phyloP scores from a whole-genome alignment of 2,113 vertebrate genomes.

The Gobio gobio region DNA sequence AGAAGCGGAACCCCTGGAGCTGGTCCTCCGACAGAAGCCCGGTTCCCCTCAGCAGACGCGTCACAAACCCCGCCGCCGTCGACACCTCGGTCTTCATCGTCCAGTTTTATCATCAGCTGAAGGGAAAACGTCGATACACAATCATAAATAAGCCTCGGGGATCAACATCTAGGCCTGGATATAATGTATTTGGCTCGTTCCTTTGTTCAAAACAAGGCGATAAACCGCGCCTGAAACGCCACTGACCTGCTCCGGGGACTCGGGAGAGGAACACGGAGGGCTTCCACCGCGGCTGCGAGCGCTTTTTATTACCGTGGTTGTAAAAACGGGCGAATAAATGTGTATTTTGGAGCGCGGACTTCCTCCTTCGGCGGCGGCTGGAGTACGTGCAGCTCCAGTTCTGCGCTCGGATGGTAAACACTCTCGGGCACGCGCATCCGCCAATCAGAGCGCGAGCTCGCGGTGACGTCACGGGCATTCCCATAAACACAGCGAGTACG shows the following conservation, averaged over 20 bases:
- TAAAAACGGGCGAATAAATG: background rate
- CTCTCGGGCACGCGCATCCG: slow-evolving; percentile 30
- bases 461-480: slow-evolving; percentile 50
- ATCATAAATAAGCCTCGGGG: background rate
- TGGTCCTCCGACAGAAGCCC: slow-evolving; percentile 72
- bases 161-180: slow-evolving; percentile 4
- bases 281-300: background rate
- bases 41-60: slow-evolving; percentile 72
- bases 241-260: slow-evolving; percentile 35
- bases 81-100: slow-evolving; percentile 76
- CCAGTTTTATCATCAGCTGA: slow-evolving; percentile 51
- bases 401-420: slow-evolving; percentile 64
- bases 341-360: slow-evolving; percentile 31
- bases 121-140: background rate
- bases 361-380: slow-evolving; percentile 10
- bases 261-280: background rate
- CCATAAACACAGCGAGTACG: background rate
- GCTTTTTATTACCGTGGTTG: background rate
- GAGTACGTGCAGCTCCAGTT: background rate
- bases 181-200: slow-evolving; percentile 35
- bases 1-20: slow-evolving; percentile 73
- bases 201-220: slow-evolving; percentile 60
- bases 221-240: slow-evolving; percentile 14
- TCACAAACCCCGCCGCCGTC: slow-evolving; percentile 74
- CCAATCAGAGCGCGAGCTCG: slow-evolving; percentile 36